Conservation (phyloP, 2,797 vertebrate species). For the Nothura maculosa region DNA sequence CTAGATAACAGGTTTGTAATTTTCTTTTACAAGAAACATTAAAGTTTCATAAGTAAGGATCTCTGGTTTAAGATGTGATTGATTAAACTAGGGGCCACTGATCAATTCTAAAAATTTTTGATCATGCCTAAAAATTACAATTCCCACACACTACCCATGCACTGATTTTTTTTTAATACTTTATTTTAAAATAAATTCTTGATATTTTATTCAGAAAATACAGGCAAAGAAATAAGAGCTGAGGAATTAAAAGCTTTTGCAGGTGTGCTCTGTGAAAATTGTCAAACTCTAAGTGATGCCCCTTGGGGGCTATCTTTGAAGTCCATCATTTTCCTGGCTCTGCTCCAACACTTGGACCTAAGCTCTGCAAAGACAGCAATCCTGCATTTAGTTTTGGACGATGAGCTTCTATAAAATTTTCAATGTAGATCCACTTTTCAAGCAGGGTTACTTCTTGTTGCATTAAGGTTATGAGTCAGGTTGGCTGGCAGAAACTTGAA, state of each 20-base stretch:
- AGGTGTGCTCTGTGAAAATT: accelerated
- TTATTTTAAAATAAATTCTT: neutral
- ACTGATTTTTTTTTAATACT: neutral
- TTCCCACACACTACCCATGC: too few species aligned
- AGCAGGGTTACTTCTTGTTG: neutral
- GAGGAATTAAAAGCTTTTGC: neutral
- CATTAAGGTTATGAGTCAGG: neutral
- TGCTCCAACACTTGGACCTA: neutral
- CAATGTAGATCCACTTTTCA: neutral
- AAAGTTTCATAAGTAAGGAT: neutral
- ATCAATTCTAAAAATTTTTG: neutral
- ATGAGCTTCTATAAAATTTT: too few species aligned
- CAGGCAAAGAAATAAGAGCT: neutral
- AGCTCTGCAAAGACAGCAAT: neutral
- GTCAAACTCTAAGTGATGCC: too few species aligned
- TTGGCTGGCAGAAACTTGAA: neutral
- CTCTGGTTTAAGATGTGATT: neutral
- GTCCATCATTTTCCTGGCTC: too few species aligned
- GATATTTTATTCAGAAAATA: neutral
- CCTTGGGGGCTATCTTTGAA: too few species aligned
- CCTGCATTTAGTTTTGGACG: neutral
- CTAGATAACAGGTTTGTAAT: neutral
- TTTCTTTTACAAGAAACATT: neutral
- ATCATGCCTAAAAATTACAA: neutral
- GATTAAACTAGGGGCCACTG: neutral